Conservation (phyloP, 2,797 vertebrate species). For the Lepus townsendii region DNA sequence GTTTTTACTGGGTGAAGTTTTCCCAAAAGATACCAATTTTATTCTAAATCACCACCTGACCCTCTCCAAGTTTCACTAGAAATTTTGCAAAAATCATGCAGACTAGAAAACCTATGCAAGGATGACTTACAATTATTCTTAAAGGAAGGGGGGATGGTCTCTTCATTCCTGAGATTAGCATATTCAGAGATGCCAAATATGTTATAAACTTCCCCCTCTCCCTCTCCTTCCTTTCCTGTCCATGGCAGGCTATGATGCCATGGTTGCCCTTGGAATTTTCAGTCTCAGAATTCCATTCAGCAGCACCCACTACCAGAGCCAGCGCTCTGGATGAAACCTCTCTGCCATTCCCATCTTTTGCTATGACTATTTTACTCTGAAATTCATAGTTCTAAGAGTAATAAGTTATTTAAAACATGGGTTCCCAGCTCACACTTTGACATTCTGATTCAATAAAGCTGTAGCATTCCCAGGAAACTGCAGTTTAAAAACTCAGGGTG, state of each 20-base stretch:
- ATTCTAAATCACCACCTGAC: not conserved
- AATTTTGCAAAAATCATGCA: not conserved
- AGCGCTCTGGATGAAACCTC: not conserved
- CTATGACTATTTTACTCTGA: not conserved
- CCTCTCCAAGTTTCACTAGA: not conserved
- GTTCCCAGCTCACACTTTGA: not conserved
- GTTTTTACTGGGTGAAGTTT: not conserved
- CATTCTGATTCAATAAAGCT: not conserved
- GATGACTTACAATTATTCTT: not conserved
- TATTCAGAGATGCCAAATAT: not conserved
- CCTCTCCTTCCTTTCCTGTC: not conserved
- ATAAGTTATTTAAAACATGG: not conserved
- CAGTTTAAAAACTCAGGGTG: not conserved
- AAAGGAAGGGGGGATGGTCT: not conserved
- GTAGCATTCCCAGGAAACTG: not conserved
- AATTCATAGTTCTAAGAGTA: not conserved
- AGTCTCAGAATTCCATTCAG: not conserved
- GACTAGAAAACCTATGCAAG: not conserved
- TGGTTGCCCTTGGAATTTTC: not conserved
- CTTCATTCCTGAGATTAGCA: not conserved
- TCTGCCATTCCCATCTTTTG: not conserved
- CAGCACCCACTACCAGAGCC: not conserved
- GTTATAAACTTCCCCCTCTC: not conserved
- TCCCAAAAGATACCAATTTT: not conserved
- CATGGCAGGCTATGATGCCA: not conserved